Conservation (phyloP, 92 coral and sea anemone species). For the Porites rus region DNA sequence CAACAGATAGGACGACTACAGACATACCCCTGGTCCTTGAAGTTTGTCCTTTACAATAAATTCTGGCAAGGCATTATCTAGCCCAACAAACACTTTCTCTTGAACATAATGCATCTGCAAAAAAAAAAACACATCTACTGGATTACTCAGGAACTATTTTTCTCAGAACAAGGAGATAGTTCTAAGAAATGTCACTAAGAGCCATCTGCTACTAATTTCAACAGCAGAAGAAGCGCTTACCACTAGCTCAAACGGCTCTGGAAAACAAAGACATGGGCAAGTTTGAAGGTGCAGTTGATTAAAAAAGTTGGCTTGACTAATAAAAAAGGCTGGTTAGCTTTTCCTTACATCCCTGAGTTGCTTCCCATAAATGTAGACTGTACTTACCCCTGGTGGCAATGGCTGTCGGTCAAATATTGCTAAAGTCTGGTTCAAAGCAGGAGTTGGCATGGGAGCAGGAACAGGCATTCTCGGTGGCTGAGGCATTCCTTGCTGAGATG, state of each 20-base stretch:
- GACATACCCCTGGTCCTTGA: slow-evolving; percentile 94
- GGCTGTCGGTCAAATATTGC: slow-evolving; percentile 66
- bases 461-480: slow-evolving; percentile 47
- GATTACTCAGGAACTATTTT: background rate
- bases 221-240: no score
- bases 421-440: slow-evolving; percentile 53
- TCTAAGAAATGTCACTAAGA: no score
- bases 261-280: no score
- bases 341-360: background rate
- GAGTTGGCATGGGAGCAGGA: slow-evolving; percentile 42
- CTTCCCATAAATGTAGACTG: no score
- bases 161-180: no score
- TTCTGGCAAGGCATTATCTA: slow-evolving; percentile 88
- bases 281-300: no score
- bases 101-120: slow-evolving; percentile 97
- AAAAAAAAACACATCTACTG: background rate
- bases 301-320: no score
- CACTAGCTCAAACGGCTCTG: no score
- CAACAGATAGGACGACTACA: background rate
- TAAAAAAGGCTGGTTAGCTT: no score
- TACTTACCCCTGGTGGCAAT: slow-evolving; percentile 85
- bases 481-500: background rate
- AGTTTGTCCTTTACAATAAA: slow-evolving; percentile 89
- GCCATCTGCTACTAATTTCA: no score
- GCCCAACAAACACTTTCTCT: slow-evolving; percentile 98